Evolutionary conservation across 2,113 vertebrate genomes (phyloP), one percentile per base, ranked within the genome.

Genomic region (Todiramphus chloris): DNA sequence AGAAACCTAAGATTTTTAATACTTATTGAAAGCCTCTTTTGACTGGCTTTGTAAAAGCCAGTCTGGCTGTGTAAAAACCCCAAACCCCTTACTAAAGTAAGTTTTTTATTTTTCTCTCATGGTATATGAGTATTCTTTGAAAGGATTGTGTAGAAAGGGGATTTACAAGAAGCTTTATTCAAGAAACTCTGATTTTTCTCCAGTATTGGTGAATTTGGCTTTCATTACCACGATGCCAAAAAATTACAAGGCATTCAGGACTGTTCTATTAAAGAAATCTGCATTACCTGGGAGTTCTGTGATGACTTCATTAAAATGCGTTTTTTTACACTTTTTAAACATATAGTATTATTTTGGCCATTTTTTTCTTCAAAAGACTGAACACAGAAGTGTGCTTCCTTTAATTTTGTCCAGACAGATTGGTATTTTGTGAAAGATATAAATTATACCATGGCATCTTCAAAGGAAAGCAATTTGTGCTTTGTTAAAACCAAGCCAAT

Each of bases 321-420:
- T 10, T 2, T 83, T 96, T 93, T 90, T 74, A 46, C 56, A 46
- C 63, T 80, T 51, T 35, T 67, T 90, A 53, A 94, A 79, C 66
- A 30, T 51, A 18, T 68, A 78, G 14, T 75, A 76, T 58, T 83
- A 66, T 51, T 51, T 69, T n/a, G 24, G 25, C 69, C n/a, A 31
- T 66, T 94, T 89, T 89, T 94, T 94, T 84, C 81, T 92, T 94
- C 66, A 83, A 76, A 97, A 93, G 20, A 94, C 19, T 72, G 70
- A 64, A 72, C 48, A 59, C 17, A 48, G 27, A 91, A 59, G 8
- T 39, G 41, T 48, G 7, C 7, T 68, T 80, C 19, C 35, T 93
- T 89, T 12, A 58, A 0, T 68, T 84, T 78, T 81, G 10, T 82
- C 70, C 30, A 62, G 16, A 16, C 56, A 75, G 43, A 53, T 28